Evolutionary conservation across 2,888 invertebrate species (phyloP).

Genomic region (Meganola albula): DNA sequence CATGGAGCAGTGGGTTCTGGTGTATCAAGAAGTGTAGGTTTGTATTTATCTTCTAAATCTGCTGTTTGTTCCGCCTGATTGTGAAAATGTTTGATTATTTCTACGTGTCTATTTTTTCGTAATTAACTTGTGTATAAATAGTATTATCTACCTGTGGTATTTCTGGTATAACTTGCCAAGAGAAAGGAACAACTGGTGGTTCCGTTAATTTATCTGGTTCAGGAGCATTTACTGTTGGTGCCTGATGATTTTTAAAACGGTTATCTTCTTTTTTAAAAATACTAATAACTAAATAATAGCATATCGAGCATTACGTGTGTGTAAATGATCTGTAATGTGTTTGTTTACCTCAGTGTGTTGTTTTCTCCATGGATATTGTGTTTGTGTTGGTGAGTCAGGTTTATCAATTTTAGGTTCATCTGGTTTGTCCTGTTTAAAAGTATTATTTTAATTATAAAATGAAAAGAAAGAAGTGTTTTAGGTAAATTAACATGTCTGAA

Average conservation of each 20-base stretch:
- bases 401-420: slow-evolving; percentile 18
- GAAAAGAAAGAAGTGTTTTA: too few species aligned
- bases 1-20: slow-evolving; percentile 49
- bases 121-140: slow-evolving; percentile 6
- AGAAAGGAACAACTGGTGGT: slow-evolving; percentile 58
- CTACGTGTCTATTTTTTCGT: slow-evolving; percentile 13
- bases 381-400: slow-evolving; percentile 29
- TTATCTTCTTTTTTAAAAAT: slow-evolving; percentile 1
- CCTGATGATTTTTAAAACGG: slow-evolving; percentile 37
- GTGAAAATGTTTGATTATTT: slow-evolving; percentile 28
- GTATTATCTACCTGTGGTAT: slow-evolving; percentile 61
- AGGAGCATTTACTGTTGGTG: slow-evolving; percentile 46
- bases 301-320: slow-evolving; percentile 13
- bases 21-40: slow-evolving; percentile 61
- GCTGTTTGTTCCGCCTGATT: slow-evolving; percentile 66
- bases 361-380: slow-evolving; percentile 42
- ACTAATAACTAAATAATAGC: slow-evolving; percentile 17
- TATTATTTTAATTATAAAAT: background rate
- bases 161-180: slow-evolving; percentile 69
- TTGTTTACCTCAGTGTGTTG: slow-evolving; percentile 24
- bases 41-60: slow-evolving; percentile 62
- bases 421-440: slow-evolving; percentile 8
- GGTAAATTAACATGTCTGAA: too few species aligned
- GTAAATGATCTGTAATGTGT: slow-evolving; percentile 7
- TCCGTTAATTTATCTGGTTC: slow-evolving; percentile 49